A percentile compares a stretch with the other conserved stretches of the same genome.
phyloP scores from a whole-genome alignment of 2,888 invertebrate genomes.

The Nomada ferruginata region DNA sequence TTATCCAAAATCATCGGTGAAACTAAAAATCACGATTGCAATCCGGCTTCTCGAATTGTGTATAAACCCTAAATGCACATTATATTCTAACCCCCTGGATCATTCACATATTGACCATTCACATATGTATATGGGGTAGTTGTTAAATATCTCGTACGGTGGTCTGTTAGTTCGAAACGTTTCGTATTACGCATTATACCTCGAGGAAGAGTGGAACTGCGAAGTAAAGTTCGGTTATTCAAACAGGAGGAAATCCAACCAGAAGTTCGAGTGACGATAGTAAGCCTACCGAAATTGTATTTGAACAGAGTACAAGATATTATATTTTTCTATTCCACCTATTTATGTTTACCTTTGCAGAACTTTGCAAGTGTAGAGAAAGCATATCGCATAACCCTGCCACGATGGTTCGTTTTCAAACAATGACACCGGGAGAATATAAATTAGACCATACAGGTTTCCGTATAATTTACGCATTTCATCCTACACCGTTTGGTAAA shows the following conservation, averaged over 20 bases:
- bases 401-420: conserved; percentile 51
- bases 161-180: not conserved
- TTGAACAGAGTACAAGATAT: not conserved
- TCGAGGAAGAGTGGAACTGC: not conserved
- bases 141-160: not conserved
- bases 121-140: not conserved
- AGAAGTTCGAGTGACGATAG: not conserved
- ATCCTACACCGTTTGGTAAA: conserved; percentile 74
- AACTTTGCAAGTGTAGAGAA: not conserved
- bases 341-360: not conserved
- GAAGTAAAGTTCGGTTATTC: not conserved
- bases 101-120: not conserved
- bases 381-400: not conserved
- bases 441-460: conserved; percentile 43
- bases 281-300: not conserved
- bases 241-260: not conserved
- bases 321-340: not conserved
- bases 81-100: not conserved
- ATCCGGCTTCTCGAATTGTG: not conserved
- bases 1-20: not conserved
- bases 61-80: not conserved
- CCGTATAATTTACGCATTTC: conserved; percentile 70
- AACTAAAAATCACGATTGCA: not conserved
- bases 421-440: conserved; percentile 48
- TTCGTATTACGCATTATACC: not conserved